Base-by-base conservation (phyloP, 2,888 invertebrate genomes). In the Eupithecia centaureata region DNA sequence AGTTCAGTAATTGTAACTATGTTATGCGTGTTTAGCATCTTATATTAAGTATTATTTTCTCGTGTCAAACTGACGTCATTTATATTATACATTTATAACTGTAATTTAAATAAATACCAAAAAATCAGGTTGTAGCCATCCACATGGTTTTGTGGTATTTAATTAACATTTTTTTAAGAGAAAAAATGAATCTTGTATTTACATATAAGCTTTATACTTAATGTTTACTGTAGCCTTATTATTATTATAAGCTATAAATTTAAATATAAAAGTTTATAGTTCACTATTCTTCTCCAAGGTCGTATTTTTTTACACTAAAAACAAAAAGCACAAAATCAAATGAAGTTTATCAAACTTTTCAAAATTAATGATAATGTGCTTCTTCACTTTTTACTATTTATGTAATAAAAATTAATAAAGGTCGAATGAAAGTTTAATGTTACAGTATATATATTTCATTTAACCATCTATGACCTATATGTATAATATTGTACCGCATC, bases 291-390 rank as follows among this genome's bases (percentile, higher is more conserved):
- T 42, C 30, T 60, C 1, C 5, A 60, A 27, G 28, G 42, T 56
- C 38, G 18, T 35, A 33, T 56, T 28, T 18, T 62, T 30, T 56
- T 42, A 27, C n/a, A 13, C 57, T 32, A 35, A 38, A 22, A n/a
- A 42, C 18, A 58, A 63, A 57, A 32, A 63, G 63, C 63, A 57
- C 63, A 63, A 42, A 38, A 22, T 22, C 12, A 22, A 38, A n/a
- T 38, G 7, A 38, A 10, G 18, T 18, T 47, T 22, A 47, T 47
- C 18, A 42, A 42, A 42, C 18, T 42, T 47, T 8, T 18, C 1
- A 18, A 18, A 15, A 1, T 38, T 5, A 47, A 47, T 47, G 22
- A 22, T 33, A 22, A 18, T 57, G 28, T 57, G 30, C 57, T 30
- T 57, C n/a, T 32, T 18, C 57, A 30, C 22, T 10, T 18, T 18